Conservation (phyloP, 2,113 vertebrate genomes). For the Lanius ludovicianus region DNA sequence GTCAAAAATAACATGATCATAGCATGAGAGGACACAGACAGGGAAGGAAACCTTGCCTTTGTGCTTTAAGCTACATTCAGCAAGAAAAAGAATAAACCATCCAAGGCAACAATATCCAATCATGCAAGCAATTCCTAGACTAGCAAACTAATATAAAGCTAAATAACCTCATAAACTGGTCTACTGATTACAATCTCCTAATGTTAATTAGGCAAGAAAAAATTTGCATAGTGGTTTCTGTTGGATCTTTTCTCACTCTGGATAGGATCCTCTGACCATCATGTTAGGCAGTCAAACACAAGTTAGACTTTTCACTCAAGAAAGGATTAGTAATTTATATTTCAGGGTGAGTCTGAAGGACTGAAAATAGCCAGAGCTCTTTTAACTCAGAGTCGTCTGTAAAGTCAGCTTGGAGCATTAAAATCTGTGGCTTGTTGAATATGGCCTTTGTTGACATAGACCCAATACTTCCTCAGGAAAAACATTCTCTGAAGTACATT, state of each 20-base stretch:
- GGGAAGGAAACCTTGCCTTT: background rate
- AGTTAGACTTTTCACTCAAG: background rate
- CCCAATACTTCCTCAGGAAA: background rate
- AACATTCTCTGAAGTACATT: conserved; percentile 23
- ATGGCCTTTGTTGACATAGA: background rate
- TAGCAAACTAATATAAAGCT: background rate
- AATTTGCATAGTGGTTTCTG: background rate
- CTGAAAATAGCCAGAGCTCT: background rate
- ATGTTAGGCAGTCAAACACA: background rate
- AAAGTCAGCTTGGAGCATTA: background rate
- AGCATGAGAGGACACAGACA: background rate
- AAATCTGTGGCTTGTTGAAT: background rate
- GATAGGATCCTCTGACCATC: background rate
- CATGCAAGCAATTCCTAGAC: background rate
- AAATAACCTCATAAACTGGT: background rate
- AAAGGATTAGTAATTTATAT: background rate
- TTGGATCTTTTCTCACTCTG: background rate
- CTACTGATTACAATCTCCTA: background rate
- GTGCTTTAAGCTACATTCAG: background rate
- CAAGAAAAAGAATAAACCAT: background rate
- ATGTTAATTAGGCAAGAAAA: background rate
- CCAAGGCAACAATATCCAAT: background rate
- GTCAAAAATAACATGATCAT: background rate
- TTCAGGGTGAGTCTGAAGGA: background rate
- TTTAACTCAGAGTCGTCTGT: background rate